Conservation (phyloP, 2,113 vertebrate species). For the Eclectus roratus region DNA sequence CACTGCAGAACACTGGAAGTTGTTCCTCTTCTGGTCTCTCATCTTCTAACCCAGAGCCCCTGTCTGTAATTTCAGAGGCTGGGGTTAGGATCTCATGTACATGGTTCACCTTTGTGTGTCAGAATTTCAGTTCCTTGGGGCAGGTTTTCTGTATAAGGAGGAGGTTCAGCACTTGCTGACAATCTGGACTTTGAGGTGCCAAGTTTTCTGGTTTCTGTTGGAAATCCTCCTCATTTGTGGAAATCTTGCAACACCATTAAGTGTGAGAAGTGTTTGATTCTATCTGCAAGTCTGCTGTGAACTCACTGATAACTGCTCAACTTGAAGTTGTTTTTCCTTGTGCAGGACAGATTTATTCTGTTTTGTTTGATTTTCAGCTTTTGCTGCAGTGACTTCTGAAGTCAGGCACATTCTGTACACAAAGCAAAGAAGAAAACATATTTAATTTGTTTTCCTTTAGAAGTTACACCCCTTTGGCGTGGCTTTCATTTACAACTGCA, state of each 20-base stretch:
- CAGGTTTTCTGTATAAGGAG: neutral
- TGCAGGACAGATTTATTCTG: neutral
- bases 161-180: neutral
- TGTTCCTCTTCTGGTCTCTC: neutral
- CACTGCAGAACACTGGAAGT: neutral
- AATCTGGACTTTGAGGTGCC: neutral
- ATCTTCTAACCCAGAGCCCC: neutral
- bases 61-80: fast-evolving
- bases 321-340: neutral
- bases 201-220: neutral
- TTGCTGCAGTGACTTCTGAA: neutral
- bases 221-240: neutral
- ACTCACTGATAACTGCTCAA: neutral
- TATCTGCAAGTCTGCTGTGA: neutral
- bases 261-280: neutral
- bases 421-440: neutral
- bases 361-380: neutral
- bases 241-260: neutral
- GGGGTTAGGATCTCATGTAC: fast-evolving
- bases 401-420: neutral
- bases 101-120: neutral
- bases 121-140: neutral
- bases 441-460: constrained; percentile 10
- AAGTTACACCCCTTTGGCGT: constrained; percentile 19
- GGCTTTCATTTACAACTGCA: constrained; percentile 36